Base-by-base conservation (phyloP, 2,113 vertebrate genomes). In the Lepidothrix coronata region DNA sequence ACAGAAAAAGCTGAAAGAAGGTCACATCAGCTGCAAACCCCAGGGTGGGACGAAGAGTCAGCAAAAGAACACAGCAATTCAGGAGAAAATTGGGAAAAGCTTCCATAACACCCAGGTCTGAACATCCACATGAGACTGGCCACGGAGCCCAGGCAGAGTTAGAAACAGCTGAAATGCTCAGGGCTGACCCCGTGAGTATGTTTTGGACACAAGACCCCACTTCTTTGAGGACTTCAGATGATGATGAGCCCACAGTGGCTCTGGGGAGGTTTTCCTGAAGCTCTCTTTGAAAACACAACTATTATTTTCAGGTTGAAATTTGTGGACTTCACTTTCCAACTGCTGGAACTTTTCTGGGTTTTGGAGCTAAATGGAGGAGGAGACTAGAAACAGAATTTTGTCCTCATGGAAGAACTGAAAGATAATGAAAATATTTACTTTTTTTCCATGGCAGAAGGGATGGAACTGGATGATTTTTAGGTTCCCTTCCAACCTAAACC, bases 31-130 rank as follows among this genome's bases (percentile, higher is more conserved):
- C 57, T 1, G 1, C 49, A 33, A 48, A 48, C 72, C 21, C 30
- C 17, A 8, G 20, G 52, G 43, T 52, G 54, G 37, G 0, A 4
- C 1, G 6, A 30, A 18, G 31, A 57, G 57, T 49, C 24, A 33
- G 52, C 0, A 0, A 23, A 51, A 23, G 44, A 46, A 24, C 23
- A 35, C 1, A 8, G 14, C 0, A 9, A 9, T 49, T 74, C 15
- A 41, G 31, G 27, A 87, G 61, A 41, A 66, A 87, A 63, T 0
- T 51, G 62, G 74, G 54, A 81, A 91, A 84, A 93, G 77, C n/a
- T 44, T 19, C 85, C 10, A 2, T 12, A 71, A 77, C 61, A 54
- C 6, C 31, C 52, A 51, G 35, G 25, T 59, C 55, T 74, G 91
- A 94, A 62, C 51, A 89, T 59, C 33, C n/a, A 82, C 70, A 93